Evolutionary conservation across 2,888 invertebrate genomes (phyloP), one percentile per base, ranked within the genome.

Genomic region (Microctonus hyperodae): DNA sequence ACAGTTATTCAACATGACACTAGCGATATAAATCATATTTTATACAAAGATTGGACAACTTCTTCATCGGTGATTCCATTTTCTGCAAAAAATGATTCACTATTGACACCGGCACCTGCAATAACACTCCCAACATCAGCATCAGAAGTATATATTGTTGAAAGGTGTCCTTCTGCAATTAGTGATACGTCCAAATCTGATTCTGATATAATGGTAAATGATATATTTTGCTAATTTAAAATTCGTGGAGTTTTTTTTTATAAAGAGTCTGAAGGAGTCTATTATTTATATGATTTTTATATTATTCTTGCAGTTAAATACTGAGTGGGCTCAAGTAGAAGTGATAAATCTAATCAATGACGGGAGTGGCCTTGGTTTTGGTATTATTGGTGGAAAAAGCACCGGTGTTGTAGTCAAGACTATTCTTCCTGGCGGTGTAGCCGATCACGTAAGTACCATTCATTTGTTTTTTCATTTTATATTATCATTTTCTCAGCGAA

Each of bases 381-480:
- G 98, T 77, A 99, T 99, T 79, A 97, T 99, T 79, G 98, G 98
- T 25, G 95, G 95, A 58, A 90, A 97, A 76, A 96, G 96, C 74
- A 97, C 98, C 74, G 98, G 99, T 6, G 98, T 99, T n/a, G 98
- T 99, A 71, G 98, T 99, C 13, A 99, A 99, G 85, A 98, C 98
- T 16, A 98, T 99, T 75, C 87, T 98, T 68, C 96, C 97, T 0
- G 98, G 97, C 6, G 98, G 98, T 63, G 97, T 98, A 2, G 98
- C 99, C 9, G 98, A 98, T 85, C 90, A 96, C 75, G 96, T 96
- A 81, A 88, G 90, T 84, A n/a, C n/a, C n/a, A n/a, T n/a, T n/a
- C n/a, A n/a, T n/a, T n/a, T n/a, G n/a, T n/a, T n/a, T n/a, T n/a
- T n/a, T n/a, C n/a, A n/a, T n/a, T n/a, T n/a, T n/a, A n/a, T n/a